phyloP scores from a whole-genome alignment of 2,888 invertebrate genomes.

The Crocallis elinguaria region DNA sequence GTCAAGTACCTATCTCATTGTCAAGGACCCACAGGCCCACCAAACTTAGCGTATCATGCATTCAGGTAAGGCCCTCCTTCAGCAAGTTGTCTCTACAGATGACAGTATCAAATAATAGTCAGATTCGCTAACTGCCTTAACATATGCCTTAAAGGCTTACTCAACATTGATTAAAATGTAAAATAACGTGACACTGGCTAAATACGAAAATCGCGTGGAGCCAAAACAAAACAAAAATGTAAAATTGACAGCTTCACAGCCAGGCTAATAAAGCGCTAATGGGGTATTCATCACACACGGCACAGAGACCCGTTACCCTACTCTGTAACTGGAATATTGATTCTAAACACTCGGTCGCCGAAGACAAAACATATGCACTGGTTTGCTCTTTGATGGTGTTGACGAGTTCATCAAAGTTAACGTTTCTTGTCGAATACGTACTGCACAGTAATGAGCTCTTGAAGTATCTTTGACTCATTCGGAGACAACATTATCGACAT shows the following conservation, averaged over 20 bases:
- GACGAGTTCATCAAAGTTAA: conserved; percentile 37
- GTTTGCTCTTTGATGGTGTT: conserved; percentile 26
- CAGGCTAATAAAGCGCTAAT: conserved; percentile 44
- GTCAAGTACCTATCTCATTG: too few species aligned
- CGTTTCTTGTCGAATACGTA: conserved; percentile 21
- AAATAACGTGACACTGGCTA: too few species aligned
- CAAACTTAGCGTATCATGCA: too few species aligned
- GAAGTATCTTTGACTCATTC: conserved; percentile 5
- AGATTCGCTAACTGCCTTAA: too few species aligned
- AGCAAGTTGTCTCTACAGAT: too few species aligned
- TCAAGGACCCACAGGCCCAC: too few species aligned
- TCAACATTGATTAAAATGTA: too few species aligned
- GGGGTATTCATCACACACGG: conserved; percentile 61
- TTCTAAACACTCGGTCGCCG: conserved; percentile 44
- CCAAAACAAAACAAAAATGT: too few species aligned
- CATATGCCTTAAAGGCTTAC: too few species aligned
- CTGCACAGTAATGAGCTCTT: conserved; percentile 8
- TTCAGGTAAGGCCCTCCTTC: too few species aligned
- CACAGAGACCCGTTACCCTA: conserved; percentile 65
- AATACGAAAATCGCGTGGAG: too few species aligned
- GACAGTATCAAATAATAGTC: too few species aligned
- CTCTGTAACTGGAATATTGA: conserved; percentile 66
- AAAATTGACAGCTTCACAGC: conserved; percentile 21
- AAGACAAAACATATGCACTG: conserved; percentile 34
- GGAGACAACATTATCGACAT: background rate